Percentiles rank a stretch among this genome's conserved stretches.
These are phyloP conservation scores for Nothobranchius furzeri DNA, from an alignment of 2,113 vertebrate species.

Conservation along the genomic window DNA sequence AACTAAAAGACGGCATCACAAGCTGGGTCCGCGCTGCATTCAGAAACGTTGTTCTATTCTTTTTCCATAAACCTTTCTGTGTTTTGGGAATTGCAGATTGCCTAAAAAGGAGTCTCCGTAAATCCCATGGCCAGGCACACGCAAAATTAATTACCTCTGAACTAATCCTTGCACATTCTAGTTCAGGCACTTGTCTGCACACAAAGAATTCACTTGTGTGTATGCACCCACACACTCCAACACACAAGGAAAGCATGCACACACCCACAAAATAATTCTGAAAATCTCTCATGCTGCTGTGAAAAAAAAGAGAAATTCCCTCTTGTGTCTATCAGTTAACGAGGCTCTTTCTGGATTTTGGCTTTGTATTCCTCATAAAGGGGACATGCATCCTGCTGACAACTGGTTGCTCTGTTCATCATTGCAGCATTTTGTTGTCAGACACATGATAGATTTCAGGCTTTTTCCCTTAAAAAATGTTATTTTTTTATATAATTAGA, in stretches of 20 bases:
- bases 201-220: not conserved
- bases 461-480: slow-evolving; percentile 44
- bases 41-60: slow-evolving; percentile 4
- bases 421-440: slow-evolving; percentile 54
- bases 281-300: slow-evolving; percentile 41
- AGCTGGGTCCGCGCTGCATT: not conserved
- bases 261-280: slow-evolving; percentile 11
- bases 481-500: slow-evolving; percentile 19
- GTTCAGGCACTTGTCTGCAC: not conserved
- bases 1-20: slow-evolving; percentile 2
- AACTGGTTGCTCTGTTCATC: slow-evolving; percentile 41
- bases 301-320: slow-evolving; percentile 39
- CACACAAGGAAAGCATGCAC: not conserved
- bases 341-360: slow-evolving; percentile 36
- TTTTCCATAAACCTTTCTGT: not conserved
- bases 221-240: slow-evolving; percentile 8
- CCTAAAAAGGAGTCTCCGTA: not conserved
- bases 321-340: slow-evolving; percentile 52
- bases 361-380: slow-evolving; percentile 58
- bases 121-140: not conserved
- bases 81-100: not conserved
- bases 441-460: slow-evolving; percentile 42
- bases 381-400: slow-evolving; percentile 42
- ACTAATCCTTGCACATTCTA: slow-evolving; percentile 21
- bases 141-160: slow-evolving; percentile 9